A percentile compares a stretch with the other conserved stretches of the same genome.
Conservation (phyloP, 2,113 vertebrate species). For the Hiodon alosoides region DNA sequence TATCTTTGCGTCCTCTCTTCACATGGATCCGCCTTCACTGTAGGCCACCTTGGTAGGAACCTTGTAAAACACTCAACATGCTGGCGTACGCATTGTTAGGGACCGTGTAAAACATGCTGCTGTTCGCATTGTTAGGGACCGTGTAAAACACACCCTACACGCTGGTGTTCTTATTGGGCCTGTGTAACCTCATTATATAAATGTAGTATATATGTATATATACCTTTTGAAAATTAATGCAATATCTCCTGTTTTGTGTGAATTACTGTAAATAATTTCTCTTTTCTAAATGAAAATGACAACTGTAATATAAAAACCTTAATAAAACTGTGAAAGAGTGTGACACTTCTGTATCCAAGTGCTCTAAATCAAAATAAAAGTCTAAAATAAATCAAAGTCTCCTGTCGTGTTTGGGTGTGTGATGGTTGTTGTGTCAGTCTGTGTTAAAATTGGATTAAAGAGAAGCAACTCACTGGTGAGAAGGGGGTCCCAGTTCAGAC, state of each 20-base stretch:
- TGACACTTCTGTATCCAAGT: conserved; percentile 48
- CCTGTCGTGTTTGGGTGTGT: conserved; percentile 42
- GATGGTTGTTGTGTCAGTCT: neutral
- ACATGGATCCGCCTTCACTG: too few relatives aligned
- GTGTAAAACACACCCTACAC: conserved; percentile 11
- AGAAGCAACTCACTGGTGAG: conserved; percentile 13
- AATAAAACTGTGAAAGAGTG: conserved; percentile 44
- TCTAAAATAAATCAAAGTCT: conserved; percentile 38
- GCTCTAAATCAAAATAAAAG: conserved; percentile 52
- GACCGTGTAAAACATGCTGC: neutral
- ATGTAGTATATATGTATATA: conserved; percentile 58
- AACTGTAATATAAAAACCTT: conserved; percentile 32
- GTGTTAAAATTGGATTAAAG: too few relatives aligned
- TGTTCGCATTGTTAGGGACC: conserved; percentile 8
- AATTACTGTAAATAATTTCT: conserved; percentile 57
- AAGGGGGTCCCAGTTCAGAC: too few relatives aligned
- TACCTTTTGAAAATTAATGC: conserved; percentile 47
- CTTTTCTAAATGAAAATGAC: conserved; percentile 25
- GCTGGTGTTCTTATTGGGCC: conserved; percentile 36
- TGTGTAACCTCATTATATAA: conserved; percentile 66
- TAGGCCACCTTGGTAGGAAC: too few relatives aligned
- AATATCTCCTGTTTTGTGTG: conserved; percentile 48
- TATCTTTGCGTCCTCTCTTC: too few relatives aligned
- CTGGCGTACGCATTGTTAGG: neutral
- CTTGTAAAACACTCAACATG: too few relatives aligned